Percentiles rank a stretch among this genome's conserved stretches.
phyloP scores from a whole-genome alignment of 2,113 vertebrate genomes.

The Gnathonemus longibarbis region DNA sequence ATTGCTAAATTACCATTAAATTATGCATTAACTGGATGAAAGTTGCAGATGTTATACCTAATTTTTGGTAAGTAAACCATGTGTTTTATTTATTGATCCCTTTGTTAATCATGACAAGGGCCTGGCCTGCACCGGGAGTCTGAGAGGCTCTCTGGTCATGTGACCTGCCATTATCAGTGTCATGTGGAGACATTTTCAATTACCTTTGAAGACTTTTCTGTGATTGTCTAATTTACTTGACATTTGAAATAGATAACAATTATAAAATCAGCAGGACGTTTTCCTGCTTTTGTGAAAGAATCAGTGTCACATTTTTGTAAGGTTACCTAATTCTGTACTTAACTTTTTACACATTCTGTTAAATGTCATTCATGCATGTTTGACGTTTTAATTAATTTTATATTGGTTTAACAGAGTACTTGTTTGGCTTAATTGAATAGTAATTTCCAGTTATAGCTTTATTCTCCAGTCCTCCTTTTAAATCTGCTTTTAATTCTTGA shows the following conservation, averaged over 20 bases:
- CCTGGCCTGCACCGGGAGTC: not conserved
- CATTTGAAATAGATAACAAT: conserved; percentile 10
- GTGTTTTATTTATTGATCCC: not conserved
- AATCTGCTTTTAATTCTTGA: too few relatives aligned
- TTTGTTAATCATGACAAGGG: not conserved
- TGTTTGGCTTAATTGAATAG: not conserved
- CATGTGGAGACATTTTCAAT: not conserved
- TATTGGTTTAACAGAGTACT: not conserved
- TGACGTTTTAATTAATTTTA: not conserved
- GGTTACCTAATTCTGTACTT: not conserved
- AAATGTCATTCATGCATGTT: not conserved
- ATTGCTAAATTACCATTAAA: conserved; percentile 1
- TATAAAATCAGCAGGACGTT: not conserved
- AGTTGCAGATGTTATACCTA: not conserved
- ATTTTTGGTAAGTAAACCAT: not conserved
- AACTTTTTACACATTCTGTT: not conserved
- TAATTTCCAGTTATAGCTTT: not conserved
- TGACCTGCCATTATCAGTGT: conserved; percentile 1
- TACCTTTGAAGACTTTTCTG: not conserved
- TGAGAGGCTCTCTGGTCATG: not conserved
- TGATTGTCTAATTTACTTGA: conserved; percentile 16
- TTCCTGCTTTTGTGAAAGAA: not conserved
- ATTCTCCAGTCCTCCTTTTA: not conserved
- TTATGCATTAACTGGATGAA: not conserved
- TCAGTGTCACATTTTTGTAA: not conserved